phyloP scores from a whole-genome alignment of 92 coral and sea anemone genomes.

The Parazoanthus atlanticus region DNA sequence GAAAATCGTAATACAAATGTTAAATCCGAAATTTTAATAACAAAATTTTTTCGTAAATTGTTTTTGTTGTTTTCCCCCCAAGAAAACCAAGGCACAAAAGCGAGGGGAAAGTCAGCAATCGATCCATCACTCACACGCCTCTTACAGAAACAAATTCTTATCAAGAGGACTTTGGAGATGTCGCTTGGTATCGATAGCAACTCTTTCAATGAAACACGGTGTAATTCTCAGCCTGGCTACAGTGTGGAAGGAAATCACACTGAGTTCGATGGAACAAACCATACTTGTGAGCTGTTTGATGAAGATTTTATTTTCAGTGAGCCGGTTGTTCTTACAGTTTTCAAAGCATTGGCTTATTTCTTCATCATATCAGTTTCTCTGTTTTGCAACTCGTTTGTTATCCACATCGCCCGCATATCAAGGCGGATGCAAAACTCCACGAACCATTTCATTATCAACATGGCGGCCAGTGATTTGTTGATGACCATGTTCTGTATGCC shows the following conservation, averaged over 20 bases:
- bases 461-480: constrained; percentile 32
- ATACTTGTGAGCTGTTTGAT: background rate
- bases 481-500: constrained; percentile 42
- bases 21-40: background rate
- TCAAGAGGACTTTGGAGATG: background rate
- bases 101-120: background rate
- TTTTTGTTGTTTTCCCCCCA: too few species aligned
- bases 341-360: constrained; percentile 6
- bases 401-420: constrained; percentile 16
- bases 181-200: background rate
- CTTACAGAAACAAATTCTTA: background rate
- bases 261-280: background rate
- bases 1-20: background rate
- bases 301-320: background rate
- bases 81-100: background rate
- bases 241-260: background rate
- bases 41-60: background rate
- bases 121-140: background rate
- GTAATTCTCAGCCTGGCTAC: background rate
- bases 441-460: constrained; percentile 37
- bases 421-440: constrained; percentile 41
- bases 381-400: constrained; percentile 28
- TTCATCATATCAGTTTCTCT: background rate
- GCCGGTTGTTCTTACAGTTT: constrained; percentile 9
- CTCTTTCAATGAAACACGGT: background rate